These are phyloP conservation scores for Premnoplex brunnescens DNA, from an alignment of 2,797 vertebrate genomes.

Conservation along the genomic window DNA sequence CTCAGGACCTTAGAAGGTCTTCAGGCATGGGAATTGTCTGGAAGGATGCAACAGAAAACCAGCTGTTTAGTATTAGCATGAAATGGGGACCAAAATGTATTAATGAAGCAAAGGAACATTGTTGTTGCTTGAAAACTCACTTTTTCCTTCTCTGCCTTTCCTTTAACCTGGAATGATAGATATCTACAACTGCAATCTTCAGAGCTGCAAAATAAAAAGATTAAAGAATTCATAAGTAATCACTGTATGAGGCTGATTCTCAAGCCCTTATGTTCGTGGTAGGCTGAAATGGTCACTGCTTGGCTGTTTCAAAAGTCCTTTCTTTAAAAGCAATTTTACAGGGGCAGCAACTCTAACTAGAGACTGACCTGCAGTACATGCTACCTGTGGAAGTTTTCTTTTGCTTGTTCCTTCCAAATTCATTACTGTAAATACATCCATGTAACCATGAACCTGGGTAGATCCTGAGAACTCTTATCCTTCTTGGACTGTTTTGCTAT, in stretches of 20 bases:
- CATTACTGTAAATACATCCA: not conserved
- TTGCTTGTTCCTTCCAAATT: not conserved
- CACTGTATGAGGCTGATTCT: not conserved
- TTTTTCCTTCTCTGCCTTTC: slow-evolving; percentile 96
- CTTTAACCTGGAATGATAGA: slow-evolving; percentile 96
- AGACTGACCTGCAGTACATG: not conserved
- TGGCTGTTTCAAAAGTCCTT: not conserved
- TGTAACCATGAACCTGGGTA: not conserved
- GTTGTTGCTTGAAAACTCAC: slow-evolving; percentile 78
- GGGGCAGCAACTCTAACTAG: not conserved
- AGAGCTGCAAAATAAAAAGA: slow-evolving; percentile 82
- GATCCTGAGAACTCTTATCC: not conserved
- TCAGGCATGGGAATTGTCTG: too few relatives aligned
- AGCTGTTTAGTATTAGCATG: too few relatives aligned
- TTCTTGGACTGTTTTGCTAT: not conserved
- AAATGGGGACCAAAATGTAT: not conserved
- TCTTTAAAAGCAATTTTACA: not conserved
- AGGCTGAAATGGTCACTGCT: not conserved
- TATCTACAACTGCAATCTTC: slow-evolving; percentile 97
- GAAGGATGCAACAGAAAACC: too few relatives aligned
- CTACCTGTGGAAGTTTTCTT: not conserved
- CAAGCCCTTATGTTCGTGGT: not conserved
- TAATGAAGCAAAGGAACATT: not conserved
- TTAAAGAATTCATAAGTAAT: not conserved
- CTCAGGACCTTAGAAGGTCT: too few relatives aligned